Evolutionary conservation across 2,113 vertebrate genomes (phyloP).

Genomic region (Eclectus roratus): DNA sequence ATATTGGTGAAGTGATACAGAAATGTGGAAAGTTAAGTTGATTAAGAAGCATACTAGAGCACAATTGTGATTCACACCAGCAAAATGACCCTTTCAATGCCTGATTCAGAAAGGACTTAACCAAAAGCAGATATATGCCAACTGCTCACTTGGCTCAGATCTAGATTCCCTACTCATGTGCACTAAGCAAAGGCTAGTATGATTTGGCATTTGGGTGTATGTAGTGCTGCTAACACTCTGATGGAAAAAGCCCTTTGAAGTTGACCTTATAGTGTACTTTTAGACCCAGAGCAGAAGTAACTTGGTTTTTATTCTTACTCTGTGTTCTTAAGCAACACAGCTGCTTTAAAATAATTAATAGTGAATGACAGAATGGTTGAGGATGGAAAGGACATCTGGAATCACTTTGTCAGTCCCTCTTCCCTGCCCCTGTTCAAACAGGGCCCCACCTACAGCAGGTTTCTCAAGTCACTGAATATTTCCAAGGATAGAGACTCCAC

Average conservation of each 20-base stretch:
- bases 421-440: not conserved
- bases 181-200: not conserved
- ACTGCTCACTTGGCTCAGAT: not conserved
- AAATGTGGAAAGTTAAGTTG: not conserved
- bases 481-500: not conserved
- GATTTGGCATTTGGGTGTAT: not conserved
- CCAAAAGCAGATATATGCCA: not conserved
- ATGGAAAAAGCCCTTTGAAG: not conserved
- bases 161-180: accelerated
- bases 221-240: not conserved
- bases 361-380: not conserved
- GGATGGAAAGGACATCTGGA: not conserved
- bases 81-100: not conserved
- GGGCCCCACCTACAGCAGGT: not conserved
- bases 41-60: not conserved
- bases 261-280: not conserved
- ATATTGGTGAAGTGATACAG: not conserved
- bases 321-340: not conserved
- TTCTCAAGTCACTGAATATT: not conserved
- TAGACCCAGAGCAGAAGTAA: not conserved
- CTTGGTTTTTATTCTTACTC: not conserved
- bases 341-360: not conserved
- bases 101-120: not conserved
- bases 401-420: not conserved
- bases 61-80: not conserved